Conservation (phyloP, 2,888 invertebrate genomes). For the Chrysolina oricalcia region DNA sequence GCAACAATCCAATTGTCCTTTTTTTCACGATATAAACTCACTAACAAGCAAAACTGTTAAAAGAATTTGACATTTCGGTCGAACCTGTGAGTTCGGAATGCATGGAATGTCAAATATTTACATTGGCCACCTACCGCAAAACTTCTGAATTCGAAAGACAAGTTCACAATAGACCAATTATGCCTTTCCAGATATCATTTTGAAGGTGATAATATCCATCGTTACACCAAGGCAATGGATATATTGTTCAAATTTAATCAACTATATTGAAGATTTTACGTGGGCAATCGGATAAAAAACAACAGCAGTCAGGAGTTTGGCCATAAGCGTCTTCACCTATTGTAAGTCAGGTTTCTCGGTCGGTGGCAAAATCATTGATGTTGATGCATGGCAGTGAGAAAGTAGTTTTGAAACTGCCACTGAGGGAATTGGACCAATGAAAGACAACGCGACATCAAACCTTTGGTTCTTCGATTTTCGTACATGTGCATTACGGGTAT, state of each 20-base stretch:
- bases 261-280: not conserved
- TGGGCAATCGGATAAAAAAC: not conserved
- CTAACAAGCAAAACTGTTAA: conserved; percentile 71
- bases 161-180: conserved; percentile 42
- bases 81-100: conserved; percentile 81
- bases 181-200: not conserved
- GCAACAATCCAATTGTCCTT: conserved; percentile 48
- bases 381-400: conserved; percentile 61
- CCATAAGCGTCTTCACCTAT: conserved; percentile 3
- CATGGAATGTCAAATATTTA: conserved; percentile 80
- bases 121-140: conserved; percentile 77
- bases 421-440: conserved; percentile 29
- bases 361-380: conserved; percentile 62
- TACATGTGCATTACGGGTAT: not conserved
- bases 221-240: not conserved
- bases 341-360: conserved; percentile 57
- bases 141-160: conserved; percentile 69
- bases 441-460: conserved; percentile 49
- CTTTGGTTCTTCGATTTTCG: conserved; percentile 40
- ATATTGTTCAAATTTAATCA: not conserved
- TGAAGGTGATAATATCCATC: not conserved
- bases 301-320: not conserved
- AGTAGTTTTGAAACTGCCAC: conserved; percentile 57
- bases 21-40: conserved; percentile 66
- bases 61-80: conserved; percentile 82